A percentile compares a stretch with the other conserved stretches of the same genome.
Conservation (phyloP, 2,113 vertebrate species). For the Ammospiza nelsoni region DNA sequence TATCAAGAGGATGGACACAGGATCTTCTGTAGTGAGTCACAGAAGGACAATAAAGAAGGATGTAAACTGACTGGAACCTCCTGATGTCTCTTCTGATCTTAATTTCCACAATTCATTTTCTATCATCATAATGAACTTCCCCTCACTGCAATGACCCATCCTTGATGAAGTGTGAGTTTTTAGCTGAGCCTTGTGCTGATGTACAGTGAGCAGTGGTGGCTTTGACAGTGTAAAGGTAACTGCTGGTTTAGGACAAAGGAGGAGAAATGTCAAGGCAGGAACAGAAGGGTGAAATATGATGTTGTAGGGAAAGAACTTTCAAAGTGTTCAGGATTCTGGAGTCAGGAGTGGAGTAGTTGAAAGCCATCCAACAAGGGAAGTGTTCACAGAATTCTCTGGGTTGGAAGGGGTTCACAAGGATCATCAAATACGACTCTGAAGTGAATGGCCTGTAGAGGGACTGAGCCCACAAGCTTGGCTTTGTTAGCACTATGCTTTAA, state of each 20-base stretch:
- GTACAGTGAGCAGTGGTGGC: neutral
- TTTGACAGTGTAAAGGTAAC: neutral
- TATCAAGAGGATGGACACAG: neutral
- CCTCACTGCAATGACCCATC: neutral
- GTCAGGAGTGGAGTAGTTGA: neutral
- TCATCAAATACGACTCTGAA: neutral
- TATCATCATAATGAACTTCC: neutral
- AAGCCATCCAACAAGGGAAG: neutral
- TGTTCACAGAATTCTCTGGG: neutral
- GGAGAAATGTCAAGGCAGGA: neutral
- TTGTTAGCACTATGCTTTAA: neutral
- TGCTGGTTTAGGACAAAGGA: neutral
- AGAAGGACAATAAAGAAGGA: neutral
- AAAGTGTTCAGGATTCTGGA: neutral
- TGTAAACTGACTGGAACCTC: neutral
- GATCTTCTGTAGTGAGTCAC: neutral
- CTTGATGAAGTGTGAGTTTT: neutral
- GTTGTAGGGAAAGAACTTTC: neutral
- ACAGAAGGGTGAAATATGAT: neutral
- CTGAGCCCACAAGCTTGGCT: neutral
- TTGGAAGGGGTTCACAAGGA: neutral
- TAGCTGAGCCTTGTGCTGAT: neutral
- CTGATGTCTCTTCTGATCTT: neutral
- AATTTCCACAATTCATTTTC: neutral
- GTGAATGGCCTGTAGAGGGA: neutral